Percentiles rank a stretch among this genome's conserved stretches.
Evolutionary conservation across 2,113 vertebrate genomes (phyloP).

Genomic region (Marmota flaviventris): DNA sequence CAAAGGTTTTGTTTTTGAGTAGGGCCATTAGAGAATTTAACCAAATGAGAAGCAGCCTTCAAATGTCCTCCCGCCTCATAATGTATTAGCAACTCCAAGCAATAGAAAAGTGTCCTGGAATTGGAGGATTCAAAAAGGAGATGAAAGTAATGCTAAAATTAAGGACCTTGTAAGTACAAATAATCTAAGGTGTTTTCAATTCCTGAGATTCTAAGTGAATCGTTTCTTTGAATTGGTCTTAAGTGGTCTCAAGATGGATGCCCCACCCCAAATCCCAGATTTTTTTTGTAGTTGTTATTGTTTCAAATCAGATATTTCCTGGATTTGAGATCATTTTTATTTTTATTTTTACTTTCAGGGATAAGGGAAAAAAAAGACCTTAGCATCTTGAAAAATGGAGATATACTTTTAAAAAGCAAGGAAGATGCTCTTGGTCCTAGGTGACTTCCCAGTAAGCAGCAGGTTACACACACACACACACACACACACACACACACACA

Average conservation of each 20-base stretch:
- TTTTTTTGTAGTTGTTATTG: neutral
- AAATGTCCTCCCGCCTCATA: neutral
- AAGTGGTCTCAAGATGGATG: neutral
- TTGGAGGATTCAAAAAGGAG: constrained; percentile 41
- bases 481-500: no score
- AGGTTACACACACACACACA: neutral
- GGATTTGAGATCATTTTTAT: constrained; percentile 35
- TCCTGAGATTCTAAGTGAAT: constrained; percentile 41
- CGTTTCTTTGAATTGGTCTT: neutral
- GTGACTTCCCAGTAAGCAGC: neutral
- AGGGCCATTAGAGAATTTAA: neutral
- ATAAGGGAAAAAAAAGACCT: neutral
- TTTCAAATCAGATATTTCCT: constrained; percentile 45
- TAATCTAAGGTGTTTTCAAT: constrained; percentile 45
- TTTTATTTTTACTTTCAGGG: neutral
- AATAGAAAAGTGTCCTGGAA: constrained; percentile 45
- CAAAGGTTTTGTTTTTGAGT: constrained; percentile 25
- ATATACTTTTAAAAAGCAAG: neutral
- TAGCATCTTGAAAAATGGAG: constrained; percentile 22
- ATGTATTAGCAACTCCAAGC: constrained; percentile 15
- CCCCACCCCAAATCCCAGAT: neutral
- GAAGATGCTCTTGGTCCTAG: neutral
- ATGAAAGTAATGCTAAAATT: constrained; percentile 49
- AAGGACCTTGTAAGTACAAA: constrained; percentile 26
- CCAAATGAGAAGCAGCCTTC: constrained; percentile 44